These are phyloP conservation scores for Pinctada fucata DNA, from an alignment of 2,888 invertebrate genomes.

Conservation along the genomic window DNA sequence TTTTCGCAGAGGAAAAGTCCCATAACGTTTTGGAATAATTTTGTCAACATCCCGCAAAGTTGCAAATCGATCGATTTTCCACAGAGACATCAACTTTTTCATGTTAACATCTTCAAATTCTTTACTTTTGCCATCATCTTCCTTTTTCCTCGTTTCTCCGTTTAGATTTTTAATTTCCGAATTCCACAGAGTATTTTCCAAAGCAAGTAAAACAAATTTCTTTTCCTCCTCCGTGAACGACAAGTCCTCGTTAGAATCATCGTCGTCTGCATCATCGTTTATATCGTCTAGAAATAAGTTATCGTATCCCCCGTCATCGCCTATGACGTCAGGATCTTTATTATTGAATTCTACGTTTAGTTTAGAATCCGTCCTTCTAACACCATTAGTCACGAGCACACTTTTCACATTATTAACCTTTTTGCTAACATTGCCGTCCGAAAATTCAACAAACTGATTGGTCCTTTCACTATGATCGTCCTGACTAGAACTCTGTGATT, in stretches of 20 bases:
- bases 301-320: conserved; percentile 67
- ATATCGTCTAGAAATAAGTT: conserved; percentile 57
- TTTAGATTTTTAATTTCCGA: conserved; percentile 58
- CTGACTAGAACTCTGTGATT: background rate
- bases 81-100: conserved; percentile 50
- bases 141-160: conserved; percentile 27
- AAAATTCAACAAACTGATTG: background rate
- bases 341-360: conserved; percentile 55
- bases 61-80: conserved; percentile 59
- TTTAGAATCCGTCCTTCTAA: conserved; percentile 23
- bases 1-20: conserved; percentile 62
- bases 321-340: conserved; percentile 59
- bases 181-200: conserved; percentile 70
- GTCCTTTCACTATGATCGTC: background rate
- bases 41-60: conserved; percentile 60
- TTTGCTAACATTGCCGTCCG: background rate
- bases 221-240: conserved; percentile 67
- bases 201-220: conserved; percentile 64
- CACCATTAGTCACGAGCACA: conserved; percentile 22
- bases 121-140: conserved; percentile 48
- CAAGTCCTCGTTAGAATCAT: conserved; percentile 47
- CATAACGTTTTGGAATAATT: conserved; percentile 50
- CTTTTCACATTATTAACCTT: conserved; percentile 1
- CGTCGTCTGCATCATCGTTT: conserved; percentile 39
- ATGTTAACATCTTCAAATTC: conserved; percentile 65